phyloP scores from a whole-genome alignment of 1,140 invertebrate species.

The Sarcophaga peregrina region DNA sequence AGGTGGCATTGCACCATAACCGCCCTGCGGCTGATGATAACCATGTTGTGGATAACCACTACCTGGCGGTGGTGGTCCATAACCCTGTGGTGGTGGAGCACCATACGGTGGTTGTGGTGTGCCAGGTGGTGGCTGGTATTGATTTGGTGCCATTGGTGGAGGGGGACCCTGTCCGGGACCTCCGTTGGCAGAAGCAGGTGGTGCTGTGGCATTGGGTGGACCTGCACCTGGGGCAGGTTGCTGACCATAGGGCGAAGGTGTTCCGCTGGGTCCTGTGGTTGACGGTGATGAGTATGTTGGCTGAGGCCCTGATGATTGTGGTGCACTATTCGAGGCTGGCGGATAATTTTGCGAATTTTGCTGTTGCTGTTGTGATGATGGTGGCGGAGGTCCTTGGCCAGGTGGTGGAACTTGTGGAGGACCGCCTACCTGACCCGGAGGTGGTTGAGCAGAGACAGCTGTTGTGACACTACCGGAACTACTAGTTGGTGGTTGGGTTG shows the following conservation, averaged over 20 bases:
- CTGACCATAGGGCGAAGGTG: constrained; percentile 43
- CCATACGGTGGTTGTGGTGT: constrained; percentile 61
- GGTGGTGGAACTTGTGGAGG: constrained; percentile 50
- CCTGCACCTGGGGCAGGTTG: constrained; percentile 50
- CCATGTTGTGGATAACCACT: constrained; percentile 62
- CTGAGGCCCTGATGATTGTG: constrained; percentile 56
- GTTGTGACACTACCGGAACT: constrained; percentile 35
- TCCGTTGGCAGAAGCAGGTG: constrained; percentile 50
- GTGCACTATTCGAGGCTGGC: constrained; percentile 55
- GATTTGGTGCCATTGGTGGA: constrained; percentile 59
- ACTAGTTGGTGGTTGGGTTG: constrained; percentile 44
- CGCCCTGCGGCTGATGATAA: constrained; percentile 62
- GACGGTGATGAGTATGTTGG: constrained; percentile 63
- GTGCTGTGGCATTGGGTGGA: constrained; percentile 54
- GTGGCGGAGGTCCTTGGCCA: constrained; percentile 49
- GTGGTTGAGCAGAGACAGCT: constrained; percentile 47
- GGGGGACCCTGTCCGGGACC: constrained; percentile 48
- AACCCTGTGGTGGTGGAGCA: constrained; percentile 58
- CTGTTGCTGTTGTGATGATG: constrained; percentile 54
- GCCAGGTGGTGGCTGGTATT: constrained; percentile 63
- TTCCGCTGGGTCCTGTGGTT: constrained; percentile 51
- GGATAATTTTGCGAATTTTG: constrained; percentile 52
- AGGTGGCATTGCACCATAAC: constrained; percentile 52
- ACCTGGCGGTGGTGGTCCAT: constrained; percentile 61
- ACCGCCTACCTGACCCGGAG: constrained; percentile 51